Evolutionary conservation across 2,797 vertebrate species (phyloP), one percentile per base, ranked within the genome.

Genomic region (Hemibagrus guttatus): DNA sequence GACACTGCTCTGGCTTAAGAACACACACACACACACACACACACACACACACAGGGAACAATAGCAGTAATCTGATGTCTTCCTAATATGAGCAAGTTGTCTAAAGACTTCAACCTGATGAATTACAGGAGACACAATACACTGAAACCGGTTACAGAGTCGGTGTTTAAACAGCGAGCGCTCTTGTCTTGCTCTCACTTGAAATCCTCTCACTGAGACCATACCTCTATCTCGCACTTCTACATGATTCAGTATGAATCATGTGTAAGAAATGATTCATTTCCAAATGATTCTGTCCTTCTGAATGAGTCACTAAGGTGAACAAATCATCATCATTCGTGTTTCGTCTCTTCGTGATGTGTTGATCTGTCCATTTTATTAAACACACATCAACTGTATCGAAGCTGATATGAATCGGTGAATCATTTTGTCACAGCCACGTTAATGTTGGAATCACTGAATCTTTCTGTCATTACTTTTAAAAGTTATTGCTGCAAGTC

Each of bases 1-100:
- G 86, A 89, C 81, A 87, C 89, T 72, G 54, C 76, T 54, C 81
- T 19, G 31, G 72, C 56, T 56, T 83, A 6, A 61, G 13, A 26
- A 14, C 4, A 49, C 46, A 9, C 46, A 39, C 35, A 39, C 46
- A 49, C 42, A 46, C 42, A 46, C 46, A 5, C 76, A 61, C 31
- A 81, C 58, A 81, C 78, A 79, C 76, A 59, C 54, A 78, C 28
- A 35, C 52, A 35, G 11, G 35, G 17, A 35, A 42, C 56, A 79
- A 11, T 3, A 17, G 31, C 54, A 59, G 75, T 35, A 12, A 78
- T 23, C n/a, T 78, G n/a, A 79, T 1, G 11, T 26, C 78, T 76
- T 76, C 12, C 26, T 58, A 23, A 39, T 79, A 59, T 79, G 75
- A 79, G 54, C 9, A 58, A 23, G 11, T 13, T 23, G 28, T 56